Conservation (phyloP, 2,888 invertebrate species). For the Aquatica leii region DNA sequence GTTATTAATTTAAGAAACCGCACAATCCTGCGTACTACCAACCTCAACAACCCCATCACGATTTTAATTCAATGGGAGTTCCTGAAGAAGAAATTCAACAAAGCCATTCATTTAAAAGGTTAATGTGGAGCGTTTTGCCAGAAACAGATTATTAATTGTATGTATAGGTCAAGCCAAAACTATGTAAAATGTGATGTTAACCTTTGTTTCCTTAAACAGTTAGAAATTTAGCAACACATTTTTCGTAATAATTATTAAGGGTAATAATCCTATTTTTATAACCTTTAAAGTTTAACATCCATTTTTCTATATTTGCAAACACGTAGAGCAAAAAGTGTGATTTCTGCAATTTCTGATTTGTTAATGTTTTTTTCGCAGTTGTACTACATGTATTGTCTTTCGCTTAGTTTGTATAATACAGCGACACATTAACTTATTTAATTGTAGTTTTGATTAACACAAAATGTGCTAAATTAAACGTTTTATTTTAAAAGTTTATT, state of each 20-base stretch:
- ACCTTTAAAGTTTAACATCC: background rate
- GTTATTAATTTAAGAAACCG: conserved; percentile 56
- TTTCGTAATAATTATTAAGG: conserved; percentile 12
- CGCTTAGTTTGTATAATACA: conserved; percentile 10
- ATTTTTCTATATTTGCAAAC: conserved; percentile 45
- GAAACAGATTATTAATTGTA: conserved; percentile 66
- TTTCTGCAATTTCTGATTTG: background rate
- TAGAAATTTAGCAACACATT: conserved; percentile 32
- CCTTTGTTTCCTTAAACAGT: conserved; percentile 21
- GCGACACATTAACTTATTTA: conserved; percentile 2
- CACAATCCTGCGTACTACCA: conserved; percentile 29
- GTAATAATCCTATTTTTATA: background rate
- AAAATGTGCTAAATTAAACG: conserved; percentile 21
- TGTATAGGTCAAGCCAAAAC: too few species aligned
- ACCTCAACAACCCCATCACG: conserved; percentile 52
- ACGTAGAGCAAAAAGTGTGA: conserved; percentile 56
- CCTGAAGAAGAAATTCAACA: conserved; percentile 87
- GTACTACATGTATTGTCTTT: conserved; percentile 2
- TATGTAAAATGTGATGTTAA: conserved; percentile 33
- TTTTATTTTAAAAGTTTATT: conserved; percentile 44
- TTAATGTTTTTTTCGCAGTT: too few species aligned
- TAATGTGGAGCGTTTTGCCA: conserved; percentile 90
- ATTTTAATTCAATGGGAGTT: conserved; percentile 70
- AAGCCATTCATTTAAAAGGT: conserved; percentile 90
- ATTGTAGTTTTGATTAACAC: conserved; percentile 20